These are phyloP conservation scores for Trilocha varians DNA, from an alignment of 2,888 invertebrate genomes.

Conservation along the genomic window DNA sequence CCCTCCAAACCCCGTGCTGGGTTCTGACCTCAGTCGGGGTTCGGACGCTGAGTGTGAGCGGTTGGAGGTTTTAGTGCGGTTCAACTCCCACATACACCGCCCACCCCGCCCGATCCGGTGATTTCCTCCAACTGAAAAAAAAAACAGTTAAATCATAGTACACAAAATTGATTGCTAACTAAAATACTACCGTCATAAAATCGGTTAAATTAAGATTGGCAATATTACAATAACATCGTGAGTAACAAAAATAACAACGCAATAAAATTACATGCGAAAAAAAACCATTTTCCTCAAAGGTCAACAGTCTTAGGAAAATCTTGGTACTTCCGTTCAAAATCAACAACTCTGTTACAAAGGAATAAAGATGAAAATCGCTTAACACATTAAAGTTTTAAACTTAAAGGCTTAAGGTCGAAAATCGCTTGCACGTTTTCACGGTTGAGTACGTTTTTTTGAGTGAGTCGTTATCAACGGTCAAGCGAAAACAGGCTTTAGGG, in stretches of 20 bases:
- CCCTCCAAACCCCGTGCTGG: too few relatives aligned
- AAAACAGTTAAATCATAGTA: too few relatives aligned
- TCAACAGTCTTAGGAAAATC: constrained; percentile 28
- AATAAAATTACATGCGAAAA: background rate
- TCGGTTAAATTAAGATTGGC: too few relatives aligned
- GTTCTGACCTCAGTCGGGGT: too few relatives aligned
- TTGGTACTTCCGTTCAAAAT: constrained; percentile 25
- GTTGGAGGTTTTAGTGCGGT: too few relatives aligned
- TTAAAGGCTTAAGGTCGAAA: background rate
- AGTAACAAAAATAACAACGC: background rate
- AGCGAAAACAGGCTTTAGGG: constrained; percentile 20
- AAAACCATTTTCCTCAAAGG: constrained; percentile 14
- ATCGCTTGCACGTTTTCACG: background rate
- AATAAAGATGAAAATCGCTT: constrained; percentile 5
- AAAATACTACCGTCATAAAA: too few relatives aligned
- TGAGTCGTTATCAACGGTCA: constrained; percentile 31
- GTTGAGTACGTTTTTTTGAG: constrained; percentile 11
- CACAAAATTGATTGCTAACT: too few relatives aligned
- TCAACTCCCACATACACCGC: too few relatives aligned
- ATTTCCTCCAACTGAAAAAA: too few relatives aligned
- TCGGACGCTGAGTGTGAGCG: too few relatives aligned
- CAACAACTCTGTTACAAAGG: background rate
- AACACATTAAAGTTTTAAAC: background rate
- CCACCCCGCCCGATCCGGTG: too few relatives aligned
- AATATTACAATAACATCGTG: background rate